Evolutionary conservation across 2,113 vertebrate genomes (phyloP).

Genomic region (Archocentrus centrarchus): DNA sequence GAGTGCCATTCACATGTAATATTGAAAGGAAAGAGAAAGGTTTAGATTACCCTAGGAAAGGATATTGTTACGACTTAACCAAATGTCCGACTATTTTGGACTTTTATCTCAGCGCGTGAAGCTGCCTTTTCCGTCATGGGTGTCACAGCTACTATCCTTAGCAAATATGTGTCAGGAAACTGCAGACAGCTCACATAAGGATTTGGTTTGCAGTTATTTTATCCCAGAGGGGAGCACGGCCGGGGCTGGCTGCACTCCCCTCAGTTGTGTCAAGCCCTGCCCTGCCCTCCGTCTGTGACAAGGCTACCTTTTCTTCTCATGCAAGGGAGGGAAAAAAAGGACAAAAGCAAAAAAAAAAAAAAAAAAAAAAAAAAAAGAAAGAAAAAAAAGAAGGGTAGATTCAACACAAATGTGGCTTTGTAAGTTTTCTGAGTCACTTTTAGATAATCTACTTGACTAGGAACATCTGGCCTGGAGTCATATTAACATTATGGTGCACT

Average conservation of each 20-base stretch:
- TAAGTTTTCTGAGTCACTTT: slow-evolving; percentile 61
- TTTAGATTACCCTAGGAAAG: slow-evolving; percentile 53
- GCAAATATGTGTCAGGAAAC: slow-evolving; percentile 53
- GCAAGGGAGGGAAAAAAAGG: neutral
- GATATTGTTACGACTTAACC: slow-evolving; percentile 40
- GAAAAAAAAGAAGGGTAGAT: slow-evolving; percentile 39
- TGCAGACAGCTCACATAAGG: slow-evolving; percentile 77
- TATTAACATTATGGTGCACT: slow-evolving; percentile 67
- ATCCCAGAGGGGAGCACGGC: slow-evolving; percentile 64
- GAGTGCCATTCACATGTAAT: slow-evolving; percentile 79
- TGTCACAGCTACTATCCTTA: slow-evolving; percentile 65
- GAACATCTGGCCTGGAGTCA: slow-evolving; percentile 72
- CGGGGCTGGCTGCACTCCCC: slow-evolving; percentile 38
- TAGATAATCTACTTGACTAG: slow-evolving; percentile 59
- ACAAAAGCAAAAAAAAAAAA: slow-evolving; percentile 15
- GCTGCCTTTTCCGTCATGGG: slow-evolving; percentile 52
- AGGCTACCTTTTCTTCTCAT: slow-evolving; percentile 59
- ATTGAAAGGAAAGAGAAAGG: slow-evolving; percentile 59
- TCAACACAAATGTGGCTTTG: slow-evolving; percentile 41
- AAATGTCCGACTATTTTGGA: slow-evolving; percentile 31
- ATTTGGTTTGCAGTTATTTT: slow-evolving; percentile 78
- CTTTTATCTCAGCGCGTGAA: slow-evolving; percentile 49
- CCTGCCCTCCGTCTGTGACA: slow-evolving; percentile 58
- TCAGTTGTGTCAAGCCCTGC: slow-evolving; percentile 58
- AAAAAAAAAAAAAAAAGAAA: neutral